These are phyloP conservation scores for Hipposideros larvatus DNA, from an alignment of 2,797 vertebrate species.

Conservation along the genomic window DNA sequence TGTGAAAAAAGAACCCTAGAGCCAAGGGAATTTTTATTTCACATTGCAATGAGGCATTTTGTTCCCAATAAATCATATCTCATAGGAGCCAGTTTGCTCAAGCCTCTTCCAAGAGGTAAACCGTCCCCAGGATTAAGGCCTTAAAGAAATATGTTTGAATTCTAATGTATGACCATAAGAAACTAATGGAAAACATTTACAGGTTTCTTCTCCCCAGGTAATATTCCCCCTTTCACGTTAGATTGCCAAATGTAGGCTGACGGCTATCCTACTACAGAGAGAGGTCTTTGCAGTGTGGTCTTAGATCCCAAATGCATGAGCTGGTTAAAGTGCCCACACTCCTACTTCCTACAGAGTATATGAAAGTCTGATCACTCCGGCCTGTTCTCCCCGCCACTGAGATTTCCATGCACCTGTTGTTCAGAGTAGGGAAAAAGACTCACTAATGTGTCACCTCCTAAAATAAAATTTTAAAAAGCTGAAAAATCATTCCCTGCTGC, in stretches of 20 bases:
- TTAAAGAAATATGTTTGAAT: conserved; percentile 66
- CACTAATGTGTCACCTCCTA: background rate
- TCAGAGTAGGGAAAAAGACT: conserved; percentile 36
- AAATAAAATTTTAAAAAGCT: background rate
- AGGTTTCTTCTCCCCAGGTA: conserved; percentile 58
- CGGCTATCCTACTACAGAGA: background rate
- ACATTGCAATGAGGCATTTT: conserved; percentile 6
- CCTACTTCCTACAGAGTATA: background rate
- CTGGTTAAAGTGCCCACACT: background rate
- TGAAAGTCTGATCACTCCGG: background rate
- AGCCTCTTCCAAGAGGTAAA: conserved; percentile 56
- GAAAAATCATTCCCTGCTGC: background rate
- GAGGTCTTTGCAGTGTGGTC: conserved; percentile 18
- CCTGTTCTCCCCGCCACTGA: background rate
- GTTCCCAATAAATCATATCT: conserved; percentile 61
- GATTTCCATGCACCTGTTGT: conserved; percentile 46
- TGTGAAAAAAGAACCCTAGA: conserved; percentile 10
- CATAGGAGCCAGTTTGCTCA: conserved; percentile 5
- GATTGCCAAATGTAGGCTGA: conserved; percentile 55
- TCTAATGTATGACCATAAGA: conserved; percentile 57
- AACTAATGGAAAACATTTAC: conserved; percentile 56
- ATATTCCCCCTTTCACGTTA: conserved; percentile 20
- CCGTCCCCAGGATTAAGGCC: background rate
- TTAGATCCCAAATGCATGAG: conserved; percentile 30
- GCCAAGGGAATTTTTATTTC: conserved; percentile 51